Base-by-base conservation (phyloP, 23 tunicate genomes). In the Oikopleura dioica region DNA sequence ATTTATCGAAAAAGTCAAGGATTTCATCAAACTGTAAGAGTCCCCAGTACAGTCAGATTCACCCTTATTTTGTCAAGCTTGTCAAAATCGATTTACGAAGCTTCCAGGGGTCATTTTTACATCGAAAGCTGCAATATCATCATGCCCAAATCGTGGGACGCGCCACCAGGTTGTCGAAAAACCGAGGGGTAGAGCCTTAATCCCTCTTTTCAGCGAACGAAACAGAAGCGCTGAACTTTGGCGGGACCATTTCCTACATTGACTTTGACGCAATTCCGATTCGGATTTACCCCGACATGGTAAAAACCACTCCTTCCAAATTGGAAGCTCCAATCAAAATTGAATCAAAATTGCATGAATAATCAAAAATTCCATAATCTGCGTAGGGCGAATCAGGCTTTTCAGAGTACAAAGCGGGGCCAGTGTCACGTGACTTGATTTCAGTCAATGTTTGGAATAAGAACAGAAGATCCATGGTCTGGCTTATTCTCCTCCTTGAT, bases 21-120 rank as follows among this genome's bases (percentile, higher is more conserved):
- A 44, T 44, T 44, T 16, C 16, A 44, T 9, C 9, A 44, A 16
- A 9, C 16, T 16, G 16, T 9, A 16, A 44, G 16, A 9, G 16
- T 44, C 16, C n/a, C n/a, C n/a, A n/a, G n/a, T n/a, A n/a, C n/a
- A n/a, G n/a, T n/a, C n/a, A n/a, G n/a, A n/a, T n/a, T n/a, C n/a
- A n/a, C n/a, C n/a, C n/a, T n/a, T n/a, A n/a, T n/a, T n/a, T n/a
- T n/a, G n/a, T n/a, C n/a, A n/a, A n/a, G n/a, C n/a, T n/a, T n/a
- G n/a, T 63, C 72, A 28, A 28, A 28, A 21, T 23, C 72, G 26
- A 63, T 63, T 63, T 63, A 31, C 30, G 26, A 23, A 16, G 26
- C 72, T 63, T 63, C 72, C 5, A 23, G 72, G 29, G 72, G 26
- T 12, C 72, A 63, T 63, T 63, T 63, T 63, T 63, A 63, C 26